phyloP scores from a whole-genome alignment of 2,113 vertebrate species.

The Grallaria varia region DNA sequence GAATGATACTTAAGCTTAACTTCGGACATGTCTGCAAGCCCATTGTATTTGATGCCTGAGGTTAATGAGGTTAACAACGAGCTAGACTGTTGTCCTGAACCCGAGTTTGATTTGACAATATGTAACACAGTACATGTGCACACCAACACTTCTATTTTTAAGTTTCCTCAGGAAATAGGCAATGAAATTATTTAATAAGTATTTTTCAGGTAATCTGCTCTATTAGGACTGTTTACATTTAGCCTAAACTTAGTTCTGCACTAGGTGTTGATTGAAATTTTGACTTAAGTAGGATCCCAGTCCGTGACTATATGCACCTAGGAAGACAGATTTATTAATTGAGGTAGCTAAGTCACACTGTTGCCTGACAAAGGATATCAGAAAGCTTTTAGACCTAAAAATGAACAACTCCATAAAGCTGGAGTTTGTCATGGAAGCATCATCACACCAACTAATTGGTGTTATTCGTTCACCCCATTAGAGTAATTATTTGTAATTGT shows the following conservation, averaged over 20 bases:
- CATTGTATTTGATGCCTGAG: not conserved
- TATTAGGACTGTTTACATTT: not conserved
- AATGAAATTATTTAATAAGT: not conserved
- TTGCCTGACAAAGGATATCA: not conserved
- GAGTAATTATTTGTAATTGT: constrained; percentile 20
- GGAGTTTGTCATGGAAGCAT: not conserved
- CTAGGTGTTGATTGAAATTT: not conserved
- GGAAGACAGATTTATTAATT: not conserved
- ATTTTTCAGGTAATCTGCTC: not conserved
- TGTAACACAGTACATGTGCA: not conserved
- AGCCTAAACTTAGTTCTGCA: not conserved
- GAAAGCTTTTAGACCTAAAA: constrained; percentile 11
- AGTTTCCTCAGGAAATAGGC: not conserved
- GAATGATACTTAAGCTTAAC: not conserved
- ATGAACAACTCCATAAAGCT: not conserved
- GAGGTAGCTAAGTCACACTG: not conserved
- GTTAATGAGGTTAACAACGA: not conserved
- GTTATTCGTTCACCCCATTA: not conserved
- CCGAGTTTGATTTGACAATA: not conserved
- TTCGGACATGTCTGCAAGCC: not conserved
- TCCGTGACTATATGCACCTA: not conserved
- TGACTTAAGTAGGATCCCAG: not conserved
- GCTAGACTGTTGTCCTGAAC: not conserved
- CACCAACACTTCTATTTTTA: not conserved
- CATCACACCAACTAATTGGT: not conserved